phyloP scores from a whole-genome alignment of 2,888 invertebrate species.

The Polymixis lichenea region DNA sequence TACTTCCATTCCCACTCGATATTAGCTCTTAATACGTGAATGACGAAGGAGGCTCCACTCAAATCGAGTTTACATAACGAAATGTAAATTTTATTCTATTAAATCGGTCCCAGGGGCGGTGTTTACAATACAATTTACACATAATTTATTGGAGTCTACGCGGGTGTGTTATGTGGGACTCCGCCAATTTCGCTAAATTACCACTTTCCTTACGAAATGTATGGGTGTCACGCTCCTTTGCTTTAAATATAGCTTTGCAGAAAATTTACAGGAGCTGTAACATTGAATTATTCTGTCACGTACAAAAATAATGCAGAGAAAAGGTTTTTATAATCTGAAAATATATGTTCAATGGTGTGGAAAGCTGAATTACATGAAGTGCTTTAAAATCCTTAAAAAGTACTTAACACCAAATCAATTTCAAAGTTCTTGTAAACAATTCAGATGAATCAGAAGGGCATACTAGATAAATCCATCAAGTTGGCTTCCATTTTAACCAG shows the following conservation, averaged over 20 bases:
- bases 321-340: not conserved
- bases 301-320: not conserved
- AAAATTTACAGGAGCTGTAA: slow-evolving; percentile 16
- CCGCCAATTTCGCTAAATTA: slow-evolving; percentile 62
- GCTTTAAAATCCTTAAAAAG: not conserved
- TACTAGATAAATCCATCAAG: too few species aligned
- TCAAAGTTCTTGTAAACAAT: not conserved
- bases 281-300: slow-evolving; percentile 3
- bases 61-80: slow-evolving; percentile 61
- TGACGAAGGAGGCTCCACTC: slow-evolving; percentile 53
- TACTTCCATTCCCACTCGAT: slow-evolving; percentile 23
- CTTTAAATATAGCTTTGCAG: slow-evolving; percentile 19
- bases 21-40: slow-evolving; percentile 55
- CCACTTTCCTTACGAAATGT: slow-evolving; percentile 56
- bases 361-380: too few species aligned
- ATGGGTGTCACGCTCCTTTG: slow-evolving; percentile 42
- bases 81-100: slow-evolving; percentile 75
- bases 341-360: not conserved
- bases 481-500: too few species aligned
- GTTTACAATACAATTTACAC: slow-evolving; percentile 75
- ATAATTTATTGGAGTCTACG: slow-evolving; percentile 71
- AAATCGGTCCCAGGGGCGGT: slow-evolving; percentile 70
- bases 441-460: not conserved
- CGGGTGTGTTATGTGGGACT: slow-evolving; percentile 65
- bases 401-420: not conserved